Evolutionary conservation across 1,140 invertebrate species (phyloP), one percentile per base, ranked within the genome.

Genomic region (Diachasmimorpha longicaudata): DNA sequence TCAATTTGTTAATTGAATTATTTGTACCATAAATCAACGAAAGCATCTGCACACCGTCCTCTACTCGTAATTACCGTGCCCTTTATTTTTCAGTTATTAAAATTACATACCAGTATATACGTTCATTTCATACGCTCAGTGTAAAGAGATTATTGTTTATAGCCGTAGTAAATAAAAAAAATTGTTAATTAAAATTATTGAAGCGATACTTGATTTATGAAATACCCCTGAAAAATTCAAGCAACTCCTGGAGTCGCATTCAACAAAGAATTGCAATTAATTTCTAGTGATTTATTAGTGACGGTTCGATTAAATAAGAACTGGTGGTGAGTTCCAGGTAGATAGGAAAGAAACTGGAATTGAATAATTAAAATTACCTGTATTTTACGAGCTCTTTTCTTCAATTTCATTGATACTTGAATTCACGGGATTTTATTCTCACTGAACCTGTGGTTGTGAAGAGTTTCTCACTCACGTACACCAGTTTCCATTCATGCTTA

Each of bases 401-500:
- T 63, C 25, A 21, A 23, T 21, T 72, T 42, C 52, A 72, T 74
- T 74, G 63, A 74, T 74, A 44, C 72, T 63, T 44, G 21, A 68
- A 44, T 74, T 63, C 19, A 8, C 36, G 16, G 31, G 8, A 36
- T 68, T 46, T 67, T 68, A 6, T 68, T 14, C 39, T 13, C 13
- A 4, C 21, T 67, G 9, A 46, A 23, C 52, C 16, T 48, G 63
- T 76, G 78, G 78, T 52, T 52, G 36, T 46, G 14, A 21, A 13
- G 16, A 63, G 21, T 25, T 42, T 31, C 25, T 14, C 63, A 77
- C 58, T 67, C 70, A 74, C 75, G 46, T 78, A 70, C 25, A 73
- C 70, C 76, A 76, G 76, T 67, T 79, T 74, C 81, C 85, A 86
- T 86, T 86, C 85, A 86, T 86, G 79, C 85, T 85, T 85, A 85